Base-by-base conservation (phyloP, 2,113 vertebrate genomes). In the Cavia porcellus region DNA sequence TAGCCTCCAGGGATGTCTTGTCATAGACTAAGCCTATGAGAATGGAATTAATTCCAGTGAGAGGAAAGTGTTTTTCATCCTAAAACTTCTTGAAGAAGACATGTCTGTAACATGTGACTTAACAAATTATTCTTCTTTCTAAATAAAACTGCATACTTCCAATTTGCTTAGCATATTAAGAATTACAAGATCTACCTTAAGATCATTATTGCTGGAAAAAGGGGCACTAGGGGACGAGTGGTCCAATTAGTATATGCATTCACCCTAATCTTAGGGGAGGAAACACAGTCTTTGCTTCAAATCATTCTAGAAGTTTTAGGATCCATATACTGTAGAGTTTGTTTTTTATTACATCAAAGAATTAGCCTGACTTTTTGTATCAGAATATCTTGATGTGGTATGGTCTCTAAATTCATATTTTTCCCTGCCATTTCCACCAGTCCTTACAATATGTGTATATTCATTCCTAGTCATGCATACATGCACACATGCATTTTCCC, bases 11-110 rank as follows among this genome's bases (percentile, higher is more conserved):
- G 28, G 5, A 55, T 55, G 38, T 62, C 88, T 79, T 83, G 70
- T 86, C 45, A 24, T 42, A 66, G 96, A 50, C 32, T 15, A 35
- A 79, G 11, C 55, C 55, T 62, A 0, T 83, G 79, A 68, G 62
- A 89, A 47, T 20, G 25, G 38, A 80, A 13, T 86, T 45, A 38
- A 59, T 92, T 68, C 77, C 66, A 86, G 0, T 80, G 74, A 92
- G 57, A 86, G 50, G 35, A 82, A 19, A n/a, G 42, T 75, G 22
- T 93, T 96, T 86, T 86, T 84, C 30, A 82, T 68, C 55, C 42
- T 91, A 85, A 50, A 66, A 14, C 24, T 92, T 92, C 75, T 97
- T 93, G 19, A 74, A 72, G 68, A 89, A 82, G 86, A 59, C 15
- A 1, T 79, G 5, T 62, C 47, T 87, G 0, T 74, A 45, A 89